These are phyloP conservation scores for Daphoenositta chrysoptera DNA, from an alignment of 2,113 vertebrate species.

Conservation along the genomic window DNA sequence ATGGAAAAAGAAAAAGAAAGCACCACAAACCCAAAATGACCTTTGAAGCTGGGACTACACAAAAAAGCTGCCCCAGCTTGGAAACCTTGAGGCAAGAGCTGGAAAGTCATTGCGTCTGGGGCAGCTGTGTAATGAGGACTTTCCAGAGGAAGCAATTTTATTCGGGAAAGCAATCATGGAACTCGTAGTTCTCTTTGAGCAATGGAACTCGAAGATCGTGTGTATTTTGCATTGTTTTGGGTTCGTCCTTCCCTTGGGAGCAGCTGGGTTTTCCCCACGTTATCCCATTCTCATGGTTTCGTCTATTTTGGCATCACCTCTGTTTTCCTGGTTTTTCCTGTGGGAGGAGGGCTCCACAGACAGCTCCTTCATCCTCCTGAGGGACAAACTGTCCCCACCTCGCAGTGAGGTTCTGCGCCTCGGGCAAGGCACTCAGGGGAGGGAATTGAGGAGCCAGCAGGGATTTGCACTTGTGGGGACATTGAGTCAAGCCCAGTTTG, in stretches of 20 bases:
- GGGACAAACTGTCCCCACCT: not conserved
- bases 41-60: not conserved
- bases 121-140: not conserved
- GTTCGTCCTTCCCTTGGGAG: not conserved
- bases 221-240: not conserved
- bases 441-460: not conserved
- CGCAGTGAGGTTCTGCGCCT: fast-evolving
- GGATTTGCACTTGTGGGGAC: not conserved
- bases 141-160: not conserved
- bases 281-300: not conserved
- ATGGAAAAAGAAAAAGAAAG: not conserved
- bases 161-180: not conserved
- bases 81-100: not conserved
- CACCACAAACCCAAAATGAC: not conserved
- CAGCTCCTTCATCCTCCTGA: not conserved
- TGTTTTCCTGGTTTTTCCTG: not conserved
- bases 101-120: fast-evolving
- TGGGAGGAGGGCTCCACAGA: fast-evolving
- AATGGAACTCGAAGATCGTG: not conserved
- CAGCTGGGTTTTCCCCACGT: not conserved
- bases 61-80: not conserved
- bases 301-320: not conserved
- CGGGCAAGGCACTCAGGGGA: fast-evolving
- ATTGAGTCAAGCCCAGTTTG: fast-evolving
- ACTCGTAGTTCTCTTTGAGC: not conserved